These are phyloP conservation scores for Halocynthia aurantium DNA, from an alignment of 23 tunicate genomes.

Conservation along the genomic window DNA sequence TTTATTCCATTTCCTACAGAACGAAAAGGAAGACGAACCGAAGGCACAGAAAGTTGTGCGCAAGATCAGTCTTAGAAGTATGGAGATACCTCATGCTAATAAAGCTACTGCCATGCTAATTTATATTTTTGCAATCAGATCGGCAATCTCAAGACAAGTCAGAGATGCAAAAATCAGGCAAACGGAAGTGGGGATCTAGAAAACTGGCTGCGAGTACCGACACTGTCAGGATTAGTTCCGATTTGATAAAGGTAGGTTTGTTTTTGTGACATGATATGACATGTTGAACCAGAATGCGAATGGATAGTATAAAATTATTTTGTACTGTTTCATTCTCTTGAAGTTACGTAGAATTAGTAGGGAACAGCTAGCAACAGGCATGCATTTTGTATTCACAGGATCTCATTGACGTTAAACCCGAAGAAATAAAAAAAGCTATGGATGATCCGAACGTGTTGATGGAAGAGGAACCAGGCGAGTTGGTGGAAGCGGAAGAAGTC, in stretches of 20 bases:
- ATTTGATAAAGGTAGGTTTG: constrained; percentile 47
- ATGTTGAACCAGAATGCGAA: too few relatives aligned
- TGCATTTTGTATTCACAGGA: constrained; percentile 21
- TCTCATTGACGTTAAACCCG: constrained; percentile 58
- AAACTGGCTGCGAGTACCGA: constrained; percentile 18
- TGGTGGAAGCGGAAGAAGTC: constrained; percentile 21
- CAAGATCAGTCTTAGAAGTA: too few relatives aligned
- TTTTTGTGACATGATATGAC: not conserved
- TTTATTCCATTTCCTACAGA: too few relatives aligned
- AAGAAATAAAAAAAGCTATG: constrained; percentile 46
- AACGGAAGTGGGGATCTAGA: constrained; percentile 74
- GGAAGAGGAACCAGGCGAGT: constrained; percentile 32
- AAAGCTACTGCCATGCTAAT: not conserved
- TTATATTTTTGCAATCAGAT: constrained; percentile 23
- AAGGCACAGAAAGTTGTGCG: too few relatives aligned
- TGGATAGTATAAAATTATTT: not conserved
- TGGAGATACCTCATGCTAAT: too few relatives aligned
- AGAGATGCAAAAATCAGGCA: constrained; percentile 6
- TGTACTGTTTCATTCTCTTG: not conserved
- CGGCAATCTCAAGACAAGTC: constrained; percentile 49
- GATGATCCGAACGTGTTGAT: constrained; percentile 24
- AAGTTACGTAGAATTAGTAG: not conserved
- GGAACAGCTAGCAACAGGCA: not conserved
- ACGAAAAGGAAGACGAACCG: too few relatives aligned
- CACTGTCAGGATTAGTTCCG: constrained; percentile 72